Evolutionary conservation across 2,797 vertebrate species (phyloP).

Genomic region (Merluccius polli): DNA sequence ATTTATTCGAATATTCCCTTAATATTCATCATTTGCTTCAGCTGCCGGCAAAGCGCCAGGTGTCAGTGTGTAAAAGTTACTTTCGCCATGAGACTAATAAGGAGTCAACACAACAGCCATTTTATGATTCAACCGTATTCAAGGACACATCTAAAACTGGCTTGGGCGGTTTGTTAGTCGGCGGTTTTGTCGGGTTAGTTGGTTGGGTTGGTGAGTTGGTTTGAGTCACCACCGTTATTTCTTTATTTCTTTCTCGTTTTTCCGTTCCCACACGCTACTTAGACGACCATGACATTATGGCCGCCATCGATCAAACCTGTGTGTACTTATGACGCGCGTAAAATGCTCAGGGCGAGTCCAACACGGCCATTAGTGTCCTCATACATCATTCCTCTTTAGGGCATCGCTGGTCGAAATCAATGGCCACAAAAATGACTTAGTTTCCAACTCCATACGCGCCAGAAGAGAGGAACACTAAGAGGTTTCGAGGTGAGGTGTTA

Average conservation of each 20-base stretch:
- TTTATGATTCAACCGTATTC: no score
- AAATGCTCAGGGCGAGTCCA: neutral
- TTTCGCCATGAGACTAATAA: neutral
- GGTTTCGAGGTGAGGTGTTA: neutral
- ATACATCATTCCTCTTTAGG: neutral
- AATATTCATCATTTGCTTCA: neutral
- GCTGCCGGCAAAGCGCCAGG: neutral
- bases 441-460: neutral
- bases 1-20: neutral
- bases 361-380: neutral
- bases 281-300: neutral
- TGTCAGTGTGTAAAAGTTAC: neutral
- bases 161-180: neutral
- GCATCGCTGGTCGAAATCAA: neutral
- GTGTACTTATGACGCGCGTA: neutral
- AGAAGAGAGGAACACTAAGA: neutral
- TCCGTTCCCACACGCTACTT: no score
- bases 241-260: no score
- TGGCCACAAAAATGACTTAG: no score
- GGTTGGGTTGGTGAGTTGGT: neutral
- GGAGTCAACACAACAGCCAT: no score
- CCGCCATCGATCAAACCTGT: neutral
- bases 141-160: neutral
- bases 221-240: neutral
- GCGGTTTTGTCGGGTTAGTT: no score